These are phyloP conservation scores for Pipistrellus pipistrellus DNA, from an alignment of 2,797 vertebrate genomes.

Conservation along the genomic window DNA sequence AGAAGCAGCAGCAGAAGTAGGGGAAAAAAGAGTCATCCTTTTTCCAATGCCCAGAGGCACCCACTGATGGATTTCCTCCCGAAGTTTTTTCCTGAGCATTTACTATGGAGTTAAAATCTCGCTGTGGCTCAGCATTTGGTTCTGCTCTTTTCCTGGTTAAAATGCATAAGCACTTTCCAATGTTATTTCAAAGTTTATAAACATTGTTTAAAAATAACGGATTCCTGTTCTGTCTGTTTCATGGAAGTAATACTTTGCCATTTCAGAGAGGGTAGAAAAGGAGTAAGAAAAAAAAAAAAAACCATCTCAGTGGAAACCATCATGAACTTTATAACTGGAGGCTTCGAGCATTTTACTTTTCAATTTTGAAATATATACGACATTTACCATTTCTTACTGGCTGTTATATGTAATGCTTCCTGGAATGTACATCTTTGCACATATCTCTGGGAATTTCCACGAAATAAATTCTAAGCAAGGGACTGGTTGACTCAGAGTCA, in stretches of 20 bases:
- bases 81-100: background rate
- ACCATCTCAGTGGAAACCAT: background rate
- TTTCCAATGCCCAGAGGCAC: background rate
- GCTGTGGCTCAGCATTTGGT: background rate
- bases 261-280: background rate
- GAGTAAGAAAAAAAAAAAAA: background rate
- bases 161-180: background rate
- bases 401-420: background rate
- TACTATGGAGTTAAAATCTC: background rate
- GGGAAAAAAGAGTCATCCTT: background rate
- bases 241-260: background rate
- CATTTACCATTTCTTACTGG: background rate
- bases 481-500: background rate
- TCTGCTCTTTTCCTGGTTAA: background rate
- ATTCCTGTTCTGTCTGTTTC: background rate
- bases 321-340: background rate
- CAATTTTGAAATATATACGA: background rate
- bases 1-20: background rate
- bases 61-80: background rate
- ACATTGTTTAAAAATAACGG: background rate
- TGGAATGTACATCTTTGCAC: background rate
- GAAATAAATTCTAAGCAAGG: background rate
- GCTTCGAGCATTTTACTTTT: background rate
- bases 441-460: background rate
- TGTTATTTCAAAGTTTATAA: conserved; percentile 29